Percentiles rank a stretch among this genome's conserved stretches.
These are phyloP conservation scores for Sapayoa aenigma DNA, from an alignment of 2,113 vertebrate species.

Conservation along the genomic window DNA sequence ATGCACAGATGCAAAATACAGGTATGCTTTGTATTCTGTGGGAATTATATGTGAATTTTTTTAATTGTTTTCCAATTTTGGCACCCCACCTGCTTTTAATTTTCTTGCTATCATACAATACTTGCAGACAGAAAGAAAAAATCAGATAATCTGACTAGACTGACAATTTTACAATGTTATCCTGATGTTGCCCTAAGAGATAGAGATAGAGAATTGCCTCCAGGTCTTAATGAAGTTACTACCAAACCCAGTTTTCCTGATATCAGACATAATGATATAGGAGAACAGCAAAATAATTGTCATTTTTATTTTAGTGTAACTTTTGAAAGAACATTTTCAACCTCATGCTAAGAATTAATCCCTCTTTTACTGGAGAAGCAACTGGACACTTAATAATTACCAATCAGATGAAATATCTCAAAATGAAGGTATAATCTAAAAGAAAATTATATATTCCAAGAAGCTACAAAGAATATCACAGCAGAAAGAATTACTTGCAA, in stretches of 20 bases:
- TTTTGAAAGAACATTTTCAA: neutral
- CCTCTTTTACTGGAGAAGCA: neutral
- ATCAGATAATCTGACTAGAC: slow-evolving; percentile 43
- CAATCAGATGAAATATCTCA: neutral
- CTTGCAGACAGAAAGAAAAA: slow-evolving; percentile 42
- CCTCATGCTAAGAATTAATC: neutral
- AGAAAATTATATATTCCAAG: neutral
- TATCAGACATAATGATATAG: neutral
- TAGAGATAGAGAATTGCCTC: slow-evolving; percentile 9
- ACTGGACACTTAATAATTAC: neutral
- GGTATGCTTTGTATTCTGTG: neutral
- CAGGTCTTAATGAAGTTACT: slow-evolving; percentile 31
- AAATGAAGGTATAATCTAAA: neutral
- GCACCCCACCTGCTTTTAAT: neutral
- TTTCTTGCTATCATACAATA: slow-evolving; percentile 43
- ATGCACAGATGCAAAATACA: neutral
- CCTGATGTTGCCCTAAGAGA: slow-evolving; percentile 1
- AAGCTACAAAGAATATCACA: neutral
- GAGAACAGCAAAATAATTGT: neutral
- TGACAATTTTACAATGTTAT: neutral
- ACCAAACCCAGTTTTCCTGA: slow-evolving; percentile 1
- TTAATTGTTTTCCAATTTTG: neutral
- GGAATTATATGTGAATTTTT: neutral
- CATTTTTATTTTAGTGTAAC: neutral
- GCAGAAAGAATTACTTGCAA: neutral